Base-by-base conservation (phyloP, 2,797 vertebrate species). In the Crypturellus tataupa region DNA sequence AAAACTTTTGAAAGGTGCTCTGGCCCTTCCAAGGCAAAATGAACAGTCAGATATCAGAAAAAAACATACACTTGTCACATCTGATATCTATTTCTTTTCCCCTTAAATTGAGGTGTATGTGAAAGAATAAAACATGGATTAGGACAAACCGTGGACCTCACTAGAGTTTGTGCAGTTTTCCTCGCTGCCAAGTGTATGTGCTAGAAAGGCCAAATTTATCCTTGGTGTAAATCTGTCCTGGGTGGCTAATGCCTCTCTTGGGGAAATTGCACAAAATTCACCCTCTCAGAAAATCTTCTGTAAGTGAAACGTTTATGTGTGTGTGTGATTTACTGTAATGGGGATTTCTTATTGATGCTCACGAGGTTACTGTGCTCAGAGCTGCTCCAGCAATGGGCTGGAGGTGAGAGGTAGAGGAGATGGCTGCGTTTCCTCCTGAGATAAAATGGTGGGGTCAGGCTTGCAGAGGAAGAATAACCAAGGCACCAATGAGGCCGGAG, bases 21-120 rank as follows among this genome's bases (percentile, higher is more conserved):
- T 96, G 98, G 98, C 94, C 97, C 98, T 98, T 98, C 95, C 96
- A 97, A 98, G 98, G 98, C 97, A 98, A 99, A 99, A 99, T 98
- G 98, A 99, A 98, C 99, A 99, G 98, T 99, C 98, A 98, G 98
- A 98, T 98, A 97, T 98, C 97, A 85, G 95, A 97, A 95, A 98
- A 95, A 96, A 96, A 60, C 92, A 97, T 97, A 97, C 96, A 98
- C 98, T 98, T 99, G 98, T 98, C 98, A 97, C 95, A 97, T 98
- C 98, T 98, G 98, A 99, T 99, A 99, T 97, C 96, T 97, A 94
- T 97, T 98, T 97, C 95, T 94, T 96, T 97, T 89, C 80, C 7
- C 72, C 80, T 94, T 80, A 97, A 97, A 98, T 97, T 96, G 97
- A 98, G 97, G 97, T 98, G 95, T 98, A 97, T 97, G 90, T 96